Base-by-base conservation (phyloP, 2,797 vertebrate species). In the Mallotus villosus region DNA sequence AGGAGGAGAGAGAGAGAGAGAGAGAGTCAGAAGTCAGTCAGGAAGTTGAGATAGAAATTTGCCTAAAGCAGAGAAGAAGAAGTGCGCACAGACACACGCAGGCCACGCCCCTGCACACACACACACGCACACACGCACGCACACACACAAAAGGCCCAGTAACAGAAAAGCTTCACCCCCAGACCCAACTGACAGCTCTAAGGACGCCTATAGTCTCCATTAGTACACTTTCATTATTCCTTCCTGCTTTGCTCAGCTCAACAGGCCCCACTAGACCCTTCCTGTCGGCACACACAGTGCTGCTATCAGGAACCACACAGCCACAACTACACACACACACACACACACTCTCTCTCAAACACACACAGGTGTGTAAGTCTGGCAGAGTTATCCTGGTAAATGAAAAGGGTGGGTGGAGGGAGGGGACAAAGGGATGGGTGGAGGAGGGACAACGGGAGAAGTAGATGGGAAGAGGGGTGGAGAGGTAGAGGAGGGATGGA, bases 401-500 rank as follows among this genome's bases (percentile, higher is more conserved):
- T 76, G 72, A 72, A 72, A 63, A 59, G 53, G 67, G 8, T 4
- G 17, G 58, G 32, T 37, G 69, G 69, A 53, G 59, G 64, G 53
- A 68, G 65, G 51, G 41, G 37, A 41, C 37, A 41, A 7, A 41
- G 37, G 37, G 37, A 41, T 41, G 37, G 37, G 37, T 11, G 37
- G 37, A 41, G 11, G 37, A 41, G 37, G 37, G 37, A 41, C 37
- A 46, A 46, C 9, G 41, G 37, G 41, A 46, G 41, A 46, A 46
- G 49, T 67, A 72, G 27, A 59, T 76, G 72, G 72, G 69, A 69
- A 63, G 53, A 67, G 8, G 17, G 58, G 25, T 29, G 69, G 67
- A 53, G 59, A 68, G 60, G 68, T 46, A 8, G 41, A 62, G 51
- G 67, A 72, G 70, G 59, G 59, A n/a, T 57, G 68, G 34, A 34